These are phyloP conservation scores for Agelaius phoeniceus DNA, from an alignment of 2,113 vertebrate genomes.

Conservation along the genomic window DNA sequence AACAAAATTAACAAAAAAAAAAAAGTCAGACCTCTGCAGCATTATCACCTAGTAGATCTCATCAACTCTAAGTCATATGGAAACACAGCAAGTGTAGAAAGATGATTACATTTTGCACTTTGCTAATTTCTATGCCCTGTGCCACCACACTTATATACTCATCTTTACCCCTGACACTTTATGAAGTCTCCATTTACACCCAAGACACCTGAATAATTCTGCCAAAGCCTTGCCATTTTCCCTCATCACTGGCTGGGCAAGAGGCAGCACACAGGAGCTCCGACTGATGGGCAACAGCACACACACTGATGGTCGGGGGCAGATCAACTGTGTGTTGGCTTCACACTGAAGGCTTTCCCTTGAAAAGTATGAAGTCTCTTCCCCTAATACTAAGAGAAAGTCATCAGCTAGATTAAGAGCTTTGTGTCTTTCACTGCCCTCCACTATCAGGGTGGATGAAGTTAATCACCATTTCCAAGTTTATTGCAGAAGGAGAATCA, in stretches of 20 bases:
- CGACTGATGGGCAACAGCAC: background rate
- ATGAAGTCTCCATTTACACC: background rate
- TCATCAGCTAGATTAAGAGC: background rate
- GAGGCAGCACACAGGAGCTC: background rate
- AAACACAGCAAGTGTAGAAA: background rate
- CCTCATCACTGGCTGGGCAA: background rate
- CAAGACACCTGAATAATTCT: background rate
- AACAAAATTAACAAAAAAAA: background rate
- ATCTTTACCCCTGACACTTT: background rate
- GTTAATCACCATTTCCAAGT: background rate
- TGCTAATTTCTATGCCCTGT: background rate
- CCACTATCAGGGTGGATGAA: background rate
- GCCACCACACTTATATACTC: background rate
- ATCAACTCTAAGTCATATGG: background rate
- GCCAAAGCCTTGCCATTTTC: background rate
- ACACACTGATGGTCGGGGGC: background rate
- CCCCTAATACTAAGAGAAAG: background rate
- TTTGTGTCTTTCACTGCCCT: rapidly evolving
- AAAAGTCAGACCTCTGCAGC: background rate
- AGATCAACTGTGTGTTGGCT: background rate
- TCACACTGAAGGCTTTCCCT: background rate
- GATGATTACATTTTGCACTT: background rate
- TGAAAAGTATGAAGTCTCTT: background rate
- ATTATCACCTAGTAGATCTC: background rate
- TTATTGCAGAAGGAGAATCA: background rate